Evolutionary conservation across 1,140 invertebrate species (phyloP), one percentile per base, ranked within the genome.

Genomic region (Drosophila parvula): DNA sequence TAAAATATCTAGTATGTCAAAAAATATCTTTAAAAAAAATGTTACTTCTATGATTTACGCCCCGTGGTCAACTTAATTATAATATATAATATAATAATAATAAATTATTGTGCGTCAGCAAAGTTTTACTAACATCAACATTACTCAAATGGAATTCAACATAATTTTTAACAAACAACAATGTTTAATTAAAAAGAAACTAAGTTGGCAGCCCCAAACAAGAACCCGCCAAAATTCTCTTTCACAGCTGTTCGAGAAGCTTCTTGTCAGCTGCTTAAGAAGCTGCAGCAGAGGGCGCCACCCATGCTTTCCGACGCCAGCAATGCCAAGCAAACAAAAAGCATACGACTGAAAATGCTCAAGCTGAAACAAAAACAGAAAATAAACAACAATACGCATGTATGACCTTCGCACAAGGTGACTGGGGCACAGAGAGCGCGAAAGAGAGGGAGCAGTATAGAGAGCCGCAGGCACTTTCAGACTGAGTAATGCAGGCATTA

Each of bases 401-500:
- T 90, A 93, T 94, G 93, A 94, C 94, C 93, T 94, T 94, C 92
- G 92, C 91, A 70, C 91, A 94, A 94, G 93, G 94, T 94, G 93
- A 94, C 94, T 93, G 93, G 93, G 84, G 74, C 82, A 86, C 44
- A 43, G 32, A 61, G 71, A 62, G 56, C 62, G 5, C 45, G 28
- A 27, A 28, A 55, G 41, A 51, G 36, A 67, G 41, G 5, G 27
- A 43, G 43, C 16, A 3, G 65, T 67, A 69, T 32, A 48, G 16
- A 48, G 76, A 56, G 48, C 28, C 58, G 0, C 51, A 18, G 38
- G 3, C 27, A 30, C 18, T 14, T 12, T 30, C 11, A 61, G 40
- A 9, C 28, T 28, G 43, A 57, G 27, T 4, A 40, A 53, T 14
- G 48, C 11, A 44, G 47, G 58, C 44, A 9, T 44, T 44, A 14